Percentiles rank a stretch among this genome's conserved stretches.
Evolutionary conservation across 2,888 invertebrate genomes (phyloP).

Genomic region (Spisula subtruncata): DNA sequence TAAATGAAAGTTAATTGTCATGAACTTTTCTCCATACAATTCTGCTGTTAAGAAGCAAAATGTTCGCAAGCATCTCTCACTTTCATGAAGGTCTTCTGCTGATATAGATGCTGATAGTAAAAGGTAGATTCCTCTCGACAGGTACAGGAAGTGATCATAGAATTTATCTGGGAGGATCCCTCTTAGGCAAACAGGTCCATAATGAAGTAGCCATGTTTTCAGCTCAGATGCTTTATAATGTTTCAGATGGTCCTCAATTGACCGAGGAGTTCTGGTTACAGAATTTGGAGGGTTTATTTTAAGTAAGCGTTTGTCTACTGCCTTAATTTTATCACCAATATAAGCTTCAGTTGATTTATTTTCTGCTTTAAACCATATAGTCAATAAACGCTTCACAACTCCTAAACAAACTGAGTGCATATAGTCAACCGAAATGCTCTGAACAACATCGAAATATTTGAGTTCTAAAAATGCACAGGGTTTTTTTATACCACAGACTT

Average conservation of each 20-base stretch:
- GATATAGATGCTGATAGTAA: too few species aligned
- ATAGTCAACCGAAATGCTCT: constrained; percentile 1
- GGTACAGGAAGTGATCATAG: neutral
- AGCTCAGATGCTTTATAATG: constrained; percentile 17
- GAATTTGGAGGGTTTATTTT: neutral
- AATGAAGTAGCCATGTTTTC: neutral
- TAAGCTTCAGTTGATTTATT: neutral
- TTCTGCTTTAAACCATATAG: neutral
- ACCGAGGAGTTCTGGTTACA: constrained; percentile 5
- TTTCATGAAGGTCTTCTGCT: too few species aligned
- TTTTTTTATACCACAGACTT: neutral
- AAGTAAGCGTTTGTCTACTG: neutral
- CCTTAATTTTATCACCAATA: neutral
- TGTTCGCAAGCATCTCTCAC: too few species aligned
- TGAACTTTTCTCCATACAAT: too few species aligned
- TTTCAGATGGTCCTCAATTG: neutral
- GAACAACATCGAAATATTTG: neutral
- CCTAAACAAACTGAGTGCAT: constrained; percentile 3
- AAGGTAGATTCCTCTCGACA: too few species aligned
- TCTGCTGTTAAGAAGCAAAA: too few species aligned
- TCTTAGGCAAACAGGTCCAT: neutral
- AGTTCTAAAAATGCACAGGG: neutral
- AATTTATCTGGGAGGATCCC: neutral
- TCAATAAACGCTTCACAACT: neutral
- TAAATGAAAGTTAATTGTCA: too few species aligned